A percentile compares a stretch with the other conserved stretches of the same genome.
These are phyloP conservation scores for Holothuria leucospilota DNA, from an alignment of 53 echinoderm and acorn worm species.

Conservation along the genomic window DNA sequence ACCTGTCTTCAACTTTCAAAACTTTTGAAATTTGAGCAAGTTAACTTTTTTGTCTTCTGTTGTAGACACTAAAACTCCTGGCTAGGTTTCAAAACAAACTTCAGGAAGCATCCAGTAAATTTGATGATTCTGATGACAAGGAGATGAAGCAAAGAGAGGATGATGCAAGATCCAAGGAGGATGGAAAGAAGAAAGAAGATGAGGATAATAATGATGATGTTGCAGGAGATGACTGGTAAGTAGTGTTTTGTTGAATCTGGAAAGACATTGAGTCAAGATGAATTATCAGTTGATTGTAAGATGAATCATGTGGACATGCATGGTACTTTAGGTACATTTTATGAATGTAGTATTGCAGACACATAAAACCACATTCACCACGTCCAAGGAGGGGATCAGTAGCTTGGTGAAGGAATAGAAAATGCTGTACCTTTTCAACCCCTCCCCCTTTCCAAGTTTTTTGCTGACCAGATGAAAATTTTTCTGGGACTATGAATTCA, in stretches of 20 bases:
- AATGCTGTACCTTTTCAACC: too few species aligned
- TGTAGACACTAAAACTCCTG: conserved; percentile 88
- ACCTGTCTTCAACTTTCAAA: background rate
- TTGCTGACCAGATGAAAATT: too few species aligned
- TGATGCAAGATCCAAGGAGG: background rate
- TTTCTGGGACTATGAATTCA: too few species aligned
- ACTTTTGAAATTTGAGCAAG: background rate
- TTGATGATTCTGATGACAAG: conserved; percentile 54
- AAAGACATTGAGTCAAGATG: too few species aligned
- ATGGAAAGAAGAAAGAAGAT: conserved; percentile 13
- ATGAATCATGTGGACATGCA: too few species aligned
- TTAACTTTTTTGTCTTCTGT: background rate
- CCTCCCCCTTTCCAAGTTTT: too few species aligned
- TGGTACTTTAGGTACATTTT: too few species aligned
- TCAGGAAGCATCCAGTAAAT: conserved; percentile 44
- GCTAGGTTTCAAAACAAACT: conserved; percentile 92
- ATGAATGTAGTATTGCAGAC: too few species aligned
- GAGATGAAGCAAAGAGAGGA: conserved; percentile 38
- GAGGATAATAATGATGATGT: conserved; percentile 56
- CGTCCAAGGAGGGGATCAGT: too few species aligned
- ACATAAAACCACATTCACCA: too few species aligned
- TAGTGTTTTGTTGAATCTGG: background rate
- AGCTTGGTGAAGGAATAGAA: too few species aligned
- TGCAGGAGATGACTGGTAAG: conserved; percentile 67
- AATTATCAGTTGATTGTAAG: too few species aligned